A percentile compares a stretch with the other conserved stretches of the same genome.
Conservation (phyloP, 2,888 invertebrate genomes). For the Ellobium chinense region DNA sequence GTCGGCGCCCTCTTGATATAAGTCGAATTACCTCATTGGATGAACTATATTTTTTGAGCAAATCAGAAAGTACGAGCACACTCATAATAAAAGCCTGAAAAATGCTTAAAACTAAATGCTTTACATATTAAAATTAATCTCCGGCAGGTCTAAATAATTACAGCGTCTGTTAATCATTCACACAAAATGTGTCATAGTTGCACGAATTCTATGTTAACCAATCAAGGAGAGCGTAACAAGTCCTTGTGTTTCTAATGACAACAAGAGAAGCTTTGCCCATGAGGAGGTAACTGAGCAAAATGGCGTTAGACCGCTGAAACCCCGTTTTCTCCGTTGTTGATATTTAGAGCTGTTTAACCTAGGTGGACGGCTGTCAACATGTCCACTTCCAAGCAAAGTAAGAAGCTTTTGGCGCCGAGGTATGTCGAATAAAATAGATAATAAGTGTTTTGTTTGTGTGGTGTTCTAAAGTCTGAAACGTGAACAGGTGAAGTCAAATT, state of each 20-base stretch:
- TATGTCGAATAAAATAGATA: constrained; percentile 51
- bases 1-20: constrained; percentile 28
- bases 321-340: no score
- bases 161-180: no score
- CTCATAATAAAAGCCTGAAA: no score
- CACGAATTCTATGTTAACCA: constrained; percentile 51
- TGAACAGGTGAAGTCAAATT: no score
- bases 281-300: constrained; percentile 39
- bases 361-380: constrained; percentile 47
- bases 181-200: no score
- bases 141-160: no score
- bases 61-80: no score
- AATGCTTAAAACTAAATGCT: no score
- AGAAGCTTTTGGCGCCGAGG: constrained; percentile 60
- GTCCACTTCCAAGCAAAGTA: constrained; percentile 63
- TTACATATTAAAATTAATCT: no score
- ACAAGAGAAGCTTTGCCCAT: constrained; percentile 20
- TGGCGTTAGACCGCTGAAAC: neutral
- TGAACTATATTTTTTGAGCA: constrained; percentile 34
- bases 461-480: no score
- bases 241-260: constrained; percentile 44
- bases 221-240: constrained; percentile 52
- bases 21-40: constrained; percentile 56
- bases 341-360: no score
- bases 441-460: no score